Percentiles rank a stretch among this genome's conserved stretches.
phyloP scores from a whole-genome alignment of 2,888 invertebrate genomes.

The Leptarthrus brevirostris region DNA sequence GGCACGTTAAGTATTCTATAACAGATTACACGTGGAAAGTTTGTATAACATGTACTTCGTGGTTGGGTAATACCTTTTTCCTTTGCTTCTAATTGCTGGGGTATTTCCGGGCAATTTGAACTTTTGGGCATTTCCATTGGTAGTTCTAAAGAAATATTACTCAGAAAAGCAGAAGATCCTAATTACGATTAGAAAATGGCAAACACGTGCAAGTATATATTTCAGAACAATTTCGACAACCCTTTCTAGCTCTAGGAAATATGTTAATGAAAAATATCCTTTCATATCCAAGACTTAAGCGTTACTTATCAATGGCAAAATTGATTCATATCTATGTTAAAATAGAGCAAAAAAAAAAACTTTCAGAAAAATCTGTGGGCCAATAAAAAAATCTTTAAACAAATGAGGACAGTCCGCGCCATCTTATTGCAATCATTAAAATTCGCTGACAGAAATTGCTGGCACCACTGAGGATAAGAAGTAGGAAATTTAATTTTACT shows the following conservation, averaged over 20 bases:
- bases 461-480: not conserved
- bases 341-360: not conserved
- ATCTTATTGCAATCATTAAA: constrained; percentile 9
- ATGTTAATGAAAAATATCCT: no score
- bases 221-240: no score
- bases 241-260: no score
- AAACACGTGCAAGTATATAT: no score
- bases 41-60: not conserved
- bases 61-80: not conserved
- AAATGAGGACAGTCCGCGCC: not conserved
- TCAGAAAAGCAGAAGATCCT: no score
- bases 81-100: not conserved
- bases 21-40: not conserved
- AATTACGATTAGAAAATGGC: no score
- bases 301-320: no score
- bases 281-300: no score
- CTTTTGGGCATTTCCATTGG: no score
- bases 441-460: constrained; percentile 17
- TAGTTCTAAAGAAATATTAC: no score
- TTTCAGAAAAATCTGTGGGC: not conserved
- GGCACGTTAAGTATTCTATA: not conserved
- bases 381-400: not conserved
- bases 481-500: constrained; percentile 30
- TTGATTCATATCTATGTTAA: no score
- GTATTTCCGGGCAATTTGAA: not conserved